Conservation (phyloP, 2,888 invertebrate species). For the Exephanes ischioxanthus region DNA sequence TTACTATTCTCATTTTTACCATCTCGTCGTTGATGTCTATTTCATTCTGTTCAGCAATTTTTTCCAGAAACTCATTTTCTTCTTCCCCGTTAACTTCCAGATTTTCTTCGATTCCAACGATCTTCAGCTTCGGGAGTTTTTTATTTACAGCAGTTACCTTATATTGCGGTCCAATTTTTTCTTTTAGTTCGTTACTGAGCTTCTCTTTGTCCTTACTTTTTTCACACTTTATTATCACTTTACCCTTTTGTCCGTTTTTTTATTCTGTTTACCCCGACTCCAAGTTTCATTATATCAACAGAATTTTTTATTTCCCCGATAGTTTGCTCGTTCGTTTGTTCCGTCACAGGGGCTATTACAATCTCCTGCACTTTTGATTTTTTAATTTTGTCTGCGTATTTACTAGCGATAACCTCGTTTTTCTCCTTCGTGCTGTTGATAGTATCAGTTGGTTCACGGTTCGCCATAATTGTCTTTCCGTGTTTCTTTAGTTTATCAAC, state of each 20-base stretch:
- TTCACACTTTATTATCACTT: slow-evolving; percentile 30
- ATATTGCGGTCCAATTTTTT: slow-evolving; percentile 22
- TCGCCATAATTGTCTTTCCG: not conserved
- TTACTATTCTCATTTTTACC: slow-evolving; percentile 34
- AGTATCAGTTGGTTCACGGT: not conserved
- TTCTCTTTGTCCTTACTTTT: slow-evolving; percentile 31
- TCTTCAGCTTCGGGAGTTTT: slow-evolving; percentile 49
- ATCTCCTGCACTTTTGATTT: not conserved
- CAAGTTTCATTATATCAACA: slow-evolving; percentile 31
- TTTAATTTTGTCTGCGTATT: not conserved
- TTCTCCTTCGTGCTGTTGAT: not conserved
- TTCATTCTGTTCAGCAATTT: slow-evolving; percentile 46
- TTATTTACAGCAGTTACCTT: slow-evolving; percentile 23
- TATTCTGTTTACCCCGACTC: slow-evolving; percentile 24
- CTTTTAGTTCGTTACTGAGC: slow-evolving; percentile 7
- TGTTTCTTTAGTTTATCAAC: not conserved
- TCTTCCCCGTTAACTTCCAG: not conserved
- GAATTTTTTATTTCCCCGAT: not conserved
- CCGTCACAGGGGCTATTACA: slow-evolving; percentile 2
- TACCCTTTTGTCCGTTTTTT: slow-evolving; percentile 24
- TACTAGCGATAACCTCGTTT: not conserved
- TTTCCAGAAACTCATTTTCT: slow-evolving; percentile 27
- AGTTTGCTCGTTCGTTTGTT: slow-evolving; percentile 16
- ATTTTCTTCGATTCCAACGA: slow-evolving; percentile 37
- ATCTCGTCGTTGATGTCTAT: not conserved